phyloP scores from a whole-genome alignment of 2,797 vertebrate genomes.

The Sebastes melanostomus region DNA sequence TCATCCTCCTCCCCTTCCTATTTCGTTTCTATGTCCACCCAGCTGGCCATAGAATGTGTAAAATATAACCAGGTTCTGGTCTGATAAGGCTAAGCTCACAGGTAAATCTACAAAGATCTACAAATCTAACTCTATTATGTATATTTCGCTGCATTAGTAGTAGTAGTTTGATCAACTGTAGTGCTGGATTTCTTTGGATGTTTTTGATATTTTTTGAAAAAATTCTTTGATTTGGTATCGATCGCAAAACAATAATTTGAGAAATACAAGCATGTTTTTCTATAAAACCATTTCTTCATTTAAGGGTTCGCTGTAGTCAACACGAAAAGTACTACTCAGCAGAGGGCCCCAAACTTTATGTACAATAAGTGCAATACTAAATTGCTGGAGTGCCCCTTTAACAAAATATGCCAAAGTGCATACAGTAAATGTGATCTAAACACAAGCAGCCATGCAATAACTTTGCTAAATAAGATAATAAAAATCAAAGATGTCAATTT shows the following conservation, averaged over 20 bases:
- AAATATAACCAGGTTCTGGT: neutral
- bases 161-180: neutral
- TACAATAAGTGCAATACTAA: neutral
- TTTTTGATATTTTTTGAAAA: neutral
- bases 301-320: no score
- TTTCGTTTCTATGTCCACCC: neutral
- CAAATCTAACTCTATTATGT: neutral
- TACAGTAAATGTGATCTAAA: neutral
- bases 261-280: neutral
- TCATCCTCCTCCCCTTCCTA: neutral
- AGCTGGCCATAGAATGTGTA: slow-evolving; percentile 11
- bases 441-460: neutral
- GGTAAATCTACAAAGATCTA: neutral
- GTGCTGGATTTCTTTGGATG: neutral
- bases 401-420: neutral
- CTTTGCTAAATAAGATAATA: neutral
- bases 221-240: neutral
- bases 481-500: no score
- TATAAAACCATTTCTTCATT: neutral
- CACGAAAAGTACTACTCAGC: neutral
- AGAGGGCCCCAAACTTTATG: neutral
- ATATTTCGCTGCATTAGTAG: neutral
- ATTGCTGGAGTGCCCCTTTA: neutral
- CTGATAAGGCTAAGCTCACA: neutral
- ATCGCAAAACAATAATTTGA: neutral